A percentile compares a stretch with the other conserved stretches of the same genome.
phyloP scores from a whole-genome alignment of 2,113 vertebrate genomes.

The Microtus richardsoni region DNA sequence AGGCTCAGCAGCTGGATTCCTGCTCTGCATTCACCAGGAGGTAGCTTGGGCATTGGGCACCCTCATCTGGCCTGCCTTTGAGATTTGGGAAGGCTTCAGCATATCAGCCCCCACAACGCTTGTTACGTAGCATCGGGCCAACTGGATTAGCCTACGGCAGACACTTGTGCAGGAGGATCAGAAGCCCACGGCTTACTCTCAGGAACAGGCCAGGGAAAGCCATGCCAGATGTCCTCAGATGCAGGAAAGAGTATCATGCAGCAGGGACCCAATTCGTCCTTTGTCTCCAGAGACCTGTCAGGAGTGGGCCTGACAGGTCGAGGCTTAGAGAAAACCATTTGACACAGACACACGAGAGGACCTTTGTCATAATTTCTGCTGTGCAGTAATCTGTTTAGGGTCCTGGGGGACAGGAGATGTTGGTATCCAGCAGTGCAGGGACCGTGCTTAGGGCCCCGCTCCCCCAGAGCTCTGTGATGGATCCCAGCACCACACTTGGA shows the following conservation, averaged over 20 bases:
- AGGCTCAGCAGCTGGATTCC: fast-evolving
- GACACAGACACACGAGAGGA: background rate
- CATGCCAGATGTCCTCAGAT: background rate
- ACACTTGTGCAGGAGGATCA: background rate
- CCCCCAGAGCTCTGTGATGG: background rate
- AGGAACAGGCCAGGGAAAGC: background rate
- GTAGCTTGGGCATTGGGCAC: fast-evolving
- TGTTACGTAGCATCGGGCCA: fast-evolving
- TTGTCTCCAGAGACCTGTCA: background rate
- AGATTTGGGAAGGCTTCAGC: fast-evolving
- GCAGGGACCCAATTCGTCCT: too few species aligned
- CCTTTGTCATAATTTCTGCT: fast-evolving
- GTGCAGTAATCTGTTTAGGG: background rate
- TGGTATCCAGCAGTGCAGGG: fast-evolving
- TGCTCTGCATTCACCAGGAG: background rate
- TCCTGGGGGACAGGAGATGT: fast-evolving
- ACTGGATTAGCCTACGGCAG: background rate
- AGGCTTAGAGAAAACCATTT: background rate
- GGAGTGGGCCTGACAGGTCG: fast-evolving
- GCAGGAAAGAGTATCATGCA: fast-evolving
- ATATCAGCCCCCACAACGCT: background rate
- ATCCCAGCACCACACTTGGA: fast-evolving
- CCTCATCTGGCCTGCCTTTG: background rate
- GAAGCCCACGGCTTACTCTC: too few species aligned
- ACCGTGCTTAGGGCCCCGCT: fast-evolving